These are phyloP conservation scores for Halcyon badia DNA, from an alignment of 2,797 vertebrate species.

Conservation along the genomic window DNA sequence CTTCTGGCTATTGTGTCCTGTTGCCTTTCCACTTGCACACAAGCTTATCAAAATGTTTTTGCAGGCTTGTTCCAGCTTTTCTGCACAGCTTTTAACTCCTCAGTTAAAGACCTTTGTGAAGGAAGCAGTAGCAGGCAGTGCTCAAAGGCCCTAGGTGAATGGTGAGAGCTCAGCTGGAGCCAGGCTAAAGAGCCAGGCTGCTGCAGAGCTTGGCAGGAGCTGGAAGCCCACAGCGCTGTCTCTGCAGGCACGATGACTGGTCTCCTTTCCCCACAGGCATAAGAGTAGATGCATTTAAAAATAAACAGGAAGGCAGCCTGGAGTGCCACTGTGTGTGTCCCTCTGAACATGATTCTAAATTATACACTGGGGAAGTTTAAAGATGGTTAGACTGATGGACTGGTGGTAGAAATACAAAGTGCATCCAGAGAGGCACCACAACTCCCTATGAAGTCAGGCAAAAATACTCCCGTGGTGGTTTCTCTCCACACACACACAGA, in stretches of 20 bases:
- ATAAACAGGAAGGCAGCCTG: not conserved
- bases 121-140: not conserved
- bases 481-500: not conserved
- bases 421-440: not conserved
- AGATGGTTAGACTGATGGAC: not conserved
- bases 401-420: not conserved
- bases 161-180: not conserved
- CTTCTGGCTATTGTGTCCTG: constrained; percentile 21
- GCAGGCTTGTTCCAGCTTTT: constrained; percentile 14
- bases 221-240: not conserved
- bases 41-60: constrained; percentile 59
- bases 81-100: constrained; percentile 23
- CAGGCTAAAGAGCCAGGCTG: not conserved
- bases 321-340: not conserved
- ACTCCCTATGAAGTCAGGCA: not conserved
- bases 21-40: constrained; percentile 37
- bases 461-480: not conserved
- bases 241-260: not conserved
- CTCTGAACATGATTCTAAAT: not conserved
- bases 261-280: not conserved
- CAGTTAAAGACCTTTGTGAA: not conserved
- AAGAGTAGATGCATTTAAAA: constrained; percentile 8
- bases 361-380: not conserved
- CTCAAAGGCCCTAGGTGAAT: not conserved
- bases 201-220: not conserved